A percentile compares a stretch with the other conserved stretches of the same genome.
Conservation (phyloP, 2,113 vertebrate genomes). For the Crotalus viridis region DNA sequence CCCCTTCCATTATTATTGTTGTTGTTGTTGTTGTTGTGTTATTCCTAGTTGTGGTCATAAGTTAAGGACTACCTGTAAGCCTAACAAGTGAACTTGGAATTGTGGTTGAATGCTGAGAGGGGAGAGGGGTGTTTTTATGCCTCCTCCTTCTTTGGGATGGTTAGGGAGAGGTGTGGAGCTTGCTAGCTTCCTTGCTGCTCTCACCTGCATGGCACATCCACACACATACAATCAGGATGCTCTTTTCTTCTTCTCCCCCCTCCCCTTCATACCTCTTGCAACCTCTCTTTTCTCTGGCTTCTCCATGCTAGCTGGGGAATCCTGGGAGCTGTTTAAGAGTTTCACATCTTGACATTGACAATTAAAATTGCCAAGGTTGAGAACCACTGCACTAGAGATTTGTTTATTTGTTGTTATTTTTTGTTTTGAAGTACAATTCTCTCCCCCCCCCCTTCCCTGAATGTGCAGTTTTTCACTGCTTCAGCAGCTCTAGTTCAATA, state of each 20-base stretch:
- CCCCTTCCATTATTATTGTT: too few species aligned
- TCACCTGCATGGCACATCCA: not conserved
- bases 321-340: not conserved
- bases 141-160: not conserved
- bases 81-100: not conserved
- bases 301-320: not conserved
- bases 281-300: not conserved
- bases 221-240: not conserved
- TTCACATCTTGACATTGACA: not conserved
- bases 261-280: not conserved
- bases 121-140: not conserved
- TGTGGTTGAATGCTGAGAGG: not conserved
- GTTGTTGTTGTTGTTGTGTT: too few species aligned
- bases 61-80: not conserved
- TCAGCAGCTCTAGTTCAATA: not conserved
- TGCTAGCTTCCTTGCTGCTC: not conserved
- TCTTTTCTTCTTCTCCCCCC: not conserved
- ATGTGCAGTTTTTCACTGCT: not conserved
- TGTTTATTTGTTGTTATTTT: not conserved
- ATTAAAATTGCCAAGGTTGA: not conserved
- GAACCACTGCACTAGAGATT: not conserved
- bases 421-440: not conserved
- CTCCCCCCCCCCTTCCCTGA: not conserved
- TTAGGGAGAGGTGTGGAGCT: not conserved
- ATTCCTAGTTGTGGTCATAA: too few species aligned